These are phyloP conservation scores for Cancer borealis DNA, from an alignment of 2,888 invertebrate species.

Conservation along the genomic window DNA sequence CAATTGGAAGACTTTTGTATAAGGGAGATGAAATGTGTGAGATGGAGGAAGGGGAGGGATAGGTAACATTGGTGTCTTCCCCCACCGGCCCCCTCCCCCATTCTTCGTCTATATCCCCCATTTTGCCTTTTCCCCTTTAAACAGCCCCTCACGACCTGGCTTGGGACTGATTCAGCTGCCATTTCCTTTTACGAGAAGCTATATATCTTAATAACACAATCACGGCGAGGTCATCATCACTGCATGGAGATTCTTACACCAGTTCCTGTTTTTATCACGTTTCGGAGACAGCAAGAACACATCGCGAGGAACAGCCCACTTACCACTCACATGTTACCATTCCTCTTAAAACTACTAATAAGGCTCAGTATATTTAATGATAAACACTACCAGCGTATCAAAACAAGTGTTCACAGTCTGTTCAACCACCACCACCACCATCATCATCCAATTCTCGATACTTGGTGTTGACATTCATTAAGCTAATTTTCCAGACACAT, in stretches of 20 bases:
- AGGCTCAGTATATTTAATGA: neutral
- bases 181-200: neutral
- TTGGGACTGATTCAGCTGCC: neutral
- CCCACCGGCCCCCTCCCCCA: neutral
- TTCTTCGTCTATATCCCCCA: neutral
- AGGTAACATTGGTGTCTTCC: neutral
- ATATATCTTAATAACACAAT: conserved; percentile 10
- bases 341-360: neutral
- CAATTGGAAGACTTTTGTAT: conserved; percentile 8
- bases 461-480: neutral
- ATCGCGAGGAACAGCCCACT: too few relatives aligned
- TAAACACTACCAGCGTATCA: neutral
- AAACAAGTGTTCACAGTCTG: neutral
- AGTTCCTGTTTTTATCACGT: neutral
- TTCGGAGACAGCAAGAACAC: conserved; percentile 3
- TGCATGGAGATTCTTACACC: neutral
- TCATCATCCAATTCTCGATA: neutral
- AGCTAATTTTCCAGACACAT: neutral
- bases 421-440: neutral
- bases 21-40: neutral
- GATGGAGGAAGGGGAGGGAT: neutral
- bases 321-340: neutral
- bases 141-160: conserved; percentile 20
- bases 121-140: conserved; percentile 5
- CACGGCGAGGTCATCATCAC: neutral